Conservation (phyloP, 2,113 vertebrate genomes). For the Bos javanicus region DNA sequence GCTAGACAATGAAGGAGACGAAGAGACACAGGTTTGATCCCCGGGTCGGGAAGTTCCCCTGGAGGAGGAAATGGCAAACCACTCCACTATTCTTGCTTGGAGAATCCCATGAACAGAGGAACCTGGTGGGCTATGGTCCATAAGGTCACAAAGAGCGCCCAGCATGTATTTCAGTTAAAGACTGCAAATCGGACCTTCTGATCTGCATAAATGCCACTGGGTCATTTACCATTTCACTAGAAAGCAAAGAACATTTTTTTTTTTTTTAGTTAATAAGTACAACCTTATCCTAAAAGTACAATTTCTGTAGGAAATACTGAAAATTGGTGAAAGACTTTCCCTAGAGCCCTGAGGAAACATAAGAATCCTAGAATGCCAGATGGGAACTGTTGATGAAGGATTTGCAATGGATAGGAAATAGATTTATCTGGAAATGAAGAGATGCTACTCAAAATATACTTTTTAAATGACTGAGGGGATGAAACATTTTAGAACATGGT, state of each 20-base stretch:
- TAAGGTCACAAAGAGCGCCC: background rate
- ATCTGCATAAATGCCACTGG: background rate
- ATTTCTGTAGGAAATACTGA: background rate
- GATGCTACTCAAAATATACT: background rate
- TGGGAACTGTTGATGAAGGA: background rate
- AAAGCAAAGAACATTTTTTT: background rate
- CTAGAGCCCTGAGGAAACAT: background rate
- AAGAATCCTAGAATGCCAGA: background rate
- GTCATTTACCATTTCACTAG: background rate
- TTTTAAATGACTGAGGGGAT: background rate
- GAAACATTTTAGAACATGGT: background rate
- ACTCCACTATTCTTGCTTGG: background rate
- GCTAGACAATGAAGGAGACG: background rate
- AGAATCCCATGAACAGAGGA: background rate
- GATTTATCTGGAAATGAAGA: constrained; percentile 1
- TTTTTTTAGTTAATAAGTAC: background rate
- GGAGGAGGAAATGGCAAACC: background rate
- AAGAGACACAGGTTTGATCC: background rate
- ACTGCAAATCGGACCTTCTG: background rate
- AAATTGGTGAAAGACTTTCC: background rate
- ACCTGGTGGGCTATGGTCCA: background rate
- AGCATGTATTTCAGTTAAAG: background rate
- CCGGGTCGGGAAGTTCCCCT: background rate
- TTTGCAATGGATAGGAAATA: background rate
- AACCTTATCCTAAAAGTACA: background rate